Evolutionary conservation across 1,140 invertebrate genomes (phyloP).

Genomic region (Meteorus sp.): DNA sequence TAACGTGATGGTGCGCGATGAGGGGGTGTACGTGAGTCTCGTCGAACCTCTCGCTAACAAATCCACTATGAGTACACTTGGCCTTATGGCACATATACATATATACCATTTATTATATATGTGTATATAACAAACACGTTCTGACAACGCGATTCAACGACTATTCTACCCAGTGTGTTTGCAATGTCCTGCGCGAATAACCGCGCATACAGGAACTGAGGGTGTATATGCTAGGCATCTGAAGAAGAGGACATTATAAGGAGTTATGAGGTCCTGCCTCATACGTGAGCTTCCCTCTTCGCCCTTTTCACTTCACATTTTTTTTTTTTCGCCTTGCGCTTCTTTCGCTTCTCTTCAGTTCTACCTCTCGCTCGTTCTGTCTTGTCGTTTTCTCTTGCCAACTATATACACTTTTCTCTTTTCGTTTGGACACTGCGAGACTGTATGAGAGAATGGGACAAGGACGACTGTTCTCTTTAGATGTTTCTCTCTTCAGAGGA

Average conservation of each 20-base stretch:
- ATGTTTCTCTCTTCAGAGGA: constrained; percentile 29
- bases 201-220: constrained; percentile 48
- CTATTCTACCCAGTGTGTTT: too few species aligned
- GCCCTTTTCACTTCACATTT: constrained; percentile 32
- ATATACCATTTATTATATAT: neutral
- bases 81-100: constrained; percentile 27
- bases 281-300: constrained; percentile 54
- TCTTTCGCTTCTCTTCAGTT: constrained; percentile 32
- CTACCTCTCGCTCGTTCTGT: neutral
- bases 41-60: constrained; percentile 4
- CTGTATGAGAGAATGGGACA: too few species aligned
- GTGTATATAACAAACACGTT: too few species aligned
- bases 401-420: constrained; percentile 14
- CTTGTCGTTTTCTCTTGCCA: constrained; percentile 6
- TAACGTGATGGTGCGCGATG: neutral
- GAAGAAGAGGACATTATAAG: constrained; percentile 60
- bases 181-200: constrained; percentile 40
- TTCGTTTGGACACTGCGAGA: too few species aligned
- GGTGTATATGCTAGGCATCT: constrained; percentile 57
- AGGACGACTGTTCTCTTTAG: too few species aligned
- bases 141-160: too few species aligned
- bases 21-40: neutral
- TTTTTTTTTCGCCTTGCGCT: constrained; percentile 31
- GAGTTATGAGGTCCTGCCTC: constrained; percentile 59
- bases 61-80: constrained; percentile 21